Conservation (phyloP, 2,888 invertebrate species). For the Mylabris sibirica region DNA sequence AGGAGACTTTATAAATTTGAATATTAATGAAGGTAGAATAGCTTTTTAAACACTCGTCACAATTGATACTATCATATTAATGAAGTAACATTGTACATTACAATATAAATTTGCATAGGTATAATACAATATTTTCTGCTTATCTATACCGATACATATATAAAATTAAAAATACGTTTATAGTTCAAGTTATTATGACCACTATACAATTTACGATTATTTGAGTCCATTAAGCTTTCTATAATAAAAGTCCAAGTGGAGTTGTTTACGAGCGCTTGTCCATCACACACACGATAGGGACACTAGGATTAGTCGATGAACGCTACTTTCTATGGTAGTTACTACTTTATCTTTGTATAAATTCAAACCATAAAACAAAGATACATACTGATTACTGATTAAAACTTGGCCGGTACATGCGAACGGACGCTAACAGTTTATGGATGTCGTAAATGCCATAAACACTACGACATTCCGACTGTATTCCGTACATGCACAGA, state of each 20-base stretch:
- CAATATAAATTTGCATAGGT: conserved; percentile 24
- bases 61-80: conserved; percentile 9
- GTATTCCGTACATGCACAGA: conserved; percentile 35
- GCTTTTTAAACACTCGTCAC: conserved; percentile 21
- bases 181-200: conserved; percentile 45
- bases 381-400: conserved; percentile 61
- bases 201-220: conserved; percentile 54
- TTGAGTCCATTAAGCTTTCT: conserved; percentile 53
- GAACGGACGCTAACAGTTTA: conserved; percentile 57
- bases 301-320: conserved; percentile 31
- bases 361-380: conserved; percentile 56
- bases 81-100: conserved; percentile 1
- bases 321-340: conserved; percentile 52
- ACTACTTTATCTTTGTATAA: conserved; percentile 55
- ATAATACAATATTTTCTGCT: conserved; percentile 26
- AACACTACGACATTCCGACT: conserved; percentile 57
- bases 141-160: conserved; percentile 23
- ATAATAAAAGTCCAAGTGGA: conserved; percentile 53
- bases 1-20: conserved; percentile 35
- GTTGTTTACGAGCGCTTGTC: conserved; percentile 51
- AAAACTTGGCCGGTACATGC: conserved; percentile 56
- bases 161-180: conserved; percentile 42
- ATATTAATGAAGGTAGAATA: conserved; percentile 30
- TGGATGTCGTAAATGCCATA: conserved; percentile 58
- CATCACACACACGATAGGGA: conserved; percentile 42